phyloP scores from a whole-genome alignment of 2,113 vertebrate genomes.

The Cranoglanis bouderius region DNA sequence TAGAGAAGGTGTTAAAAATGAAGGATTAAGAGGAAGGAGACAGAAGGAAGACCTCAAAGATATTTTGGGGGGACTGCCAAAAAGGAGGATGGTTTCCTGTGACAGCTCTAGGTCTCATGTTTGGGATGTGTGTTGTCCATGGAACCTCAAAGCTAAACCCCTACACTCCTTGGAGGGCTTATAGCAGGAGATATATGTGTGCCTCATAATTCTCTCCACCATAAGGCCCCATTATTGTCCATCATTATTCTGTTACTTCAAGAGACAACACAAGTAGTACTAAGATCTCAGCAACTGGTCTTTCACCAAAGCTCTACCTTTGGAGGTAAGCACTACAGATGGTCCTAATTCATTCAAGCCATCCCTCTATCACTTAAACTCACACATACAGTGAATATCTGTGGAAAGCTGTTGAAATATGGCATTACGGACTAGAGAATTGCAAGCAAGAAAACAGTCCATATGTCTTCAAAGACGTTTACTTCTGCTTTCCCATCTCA shows the following conservation, averaged over 20 bases:
- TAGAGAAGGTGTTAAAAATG: slow-evolving; percentile 36
- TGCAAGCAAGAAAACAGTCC: not conserved
- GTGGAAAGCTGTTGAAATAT: slow-evolving; percentile 7
- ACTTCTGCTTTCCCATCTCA: not conserved
- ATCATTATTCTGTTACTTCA: slow-evolving; percentile 19
- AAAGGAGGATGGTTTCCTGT: slow-evolving; percentile 23
- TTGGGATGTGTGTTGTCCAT: slow-evolving; percentile 41
- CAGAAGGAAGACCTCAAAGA: slow-evolving; percentile 9
- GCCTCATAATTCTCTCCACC: slow-evolving; percentile 10
- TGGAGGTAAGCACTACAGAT: slow-evolving; percentile 30
- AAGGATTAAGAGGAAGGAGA: slow-evolving; percentile 13
- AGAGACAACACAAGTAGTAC: not conserved
- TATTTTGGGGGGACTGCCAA: slow-evolving; percentile 30
- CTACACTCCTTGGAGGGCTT: not conserved
- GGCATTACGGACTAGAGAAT: slow-evolving; percentile 3
- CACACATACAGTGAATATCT: not conserved
- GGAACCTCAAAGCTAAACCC: slow-evolving; percentile 16
- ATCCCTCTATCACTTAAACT: not conserved
- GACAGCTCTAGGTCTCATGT: slow-evolving; percentile 21
- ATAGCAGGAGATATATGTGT: not conserved
- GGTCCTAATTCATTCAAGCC: slow-evolving; percentile 31
- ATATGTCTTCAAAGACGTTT: not conserved
- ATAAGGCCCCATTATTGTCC: not conserved
- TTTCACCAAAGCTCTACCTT: slow-evolving; percentile 26
- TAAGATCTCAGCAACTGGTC: slow-evolving; percentile 9